These are phyloP conservation scores for Crenuchus spilurus DNA, from an alignment of 2,797 vertebrate genomes.

Conservation along the genomic window DNA sequence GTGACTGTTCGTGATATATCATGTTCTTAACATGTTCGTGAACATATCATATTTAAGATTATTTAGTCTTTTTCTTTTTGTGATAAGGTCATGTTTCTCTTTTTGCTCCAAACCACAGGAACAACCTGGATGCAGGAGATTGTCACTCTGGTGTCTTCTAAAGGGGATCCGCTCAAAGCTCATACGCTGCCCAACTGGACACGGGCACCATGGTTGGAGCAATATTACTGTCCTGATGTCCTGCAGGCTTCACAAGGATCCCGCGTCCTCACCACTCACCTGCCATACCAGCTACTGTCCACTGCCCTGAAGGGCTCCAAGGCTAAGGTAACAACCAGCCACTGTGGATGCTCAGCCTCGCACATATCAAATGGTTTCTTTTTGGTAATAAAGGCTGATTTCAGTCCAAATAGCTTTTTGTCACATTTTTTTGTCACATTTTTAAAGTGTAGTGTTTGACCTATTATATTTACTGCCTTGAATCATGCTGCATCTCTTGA, in stretches of 20 bases:
- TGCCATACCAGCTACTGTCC: constrained; percentile 74
- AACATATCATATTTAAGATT: no score
- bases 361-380: no score
- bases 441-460: no score
- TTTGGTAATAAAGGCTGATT: no score
- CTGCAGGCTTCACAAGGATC: constrained; percentile 56
- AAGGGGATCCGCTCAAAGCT: constrained; percentile 69
- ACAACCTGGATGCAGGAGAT: constrained; percentile 93
- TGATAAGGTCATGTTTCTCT: not conserved
- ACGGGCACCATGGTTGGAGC: constrained; percentile 87
- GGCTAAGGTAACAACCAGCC: constrained; percentile 74
- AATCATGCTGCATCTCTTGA: no score
- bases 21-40: not conserved
- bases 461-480: no score
- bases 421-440: no score
- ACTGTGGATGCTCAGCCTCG: not conserved
- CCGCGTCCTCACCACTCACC: constrained; percentile 84
- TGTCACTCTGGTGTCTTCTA: constrained; percentile 76
- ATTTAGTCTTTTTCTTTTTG: not conserved
- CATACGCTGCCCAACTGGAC: constrained; percentile 83
- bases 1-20: not conserved
- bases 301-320: constrained; percentile 73
- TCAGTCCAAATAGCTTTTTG: no score
- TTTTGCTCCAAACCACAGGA: constrained; percentile 68
- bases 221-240: constrained; percentile 66